Evolutionary conservation across 1,140 invertebrate species (phyloP).

Genomic region (Belonocnema kinseyi): DNA sequence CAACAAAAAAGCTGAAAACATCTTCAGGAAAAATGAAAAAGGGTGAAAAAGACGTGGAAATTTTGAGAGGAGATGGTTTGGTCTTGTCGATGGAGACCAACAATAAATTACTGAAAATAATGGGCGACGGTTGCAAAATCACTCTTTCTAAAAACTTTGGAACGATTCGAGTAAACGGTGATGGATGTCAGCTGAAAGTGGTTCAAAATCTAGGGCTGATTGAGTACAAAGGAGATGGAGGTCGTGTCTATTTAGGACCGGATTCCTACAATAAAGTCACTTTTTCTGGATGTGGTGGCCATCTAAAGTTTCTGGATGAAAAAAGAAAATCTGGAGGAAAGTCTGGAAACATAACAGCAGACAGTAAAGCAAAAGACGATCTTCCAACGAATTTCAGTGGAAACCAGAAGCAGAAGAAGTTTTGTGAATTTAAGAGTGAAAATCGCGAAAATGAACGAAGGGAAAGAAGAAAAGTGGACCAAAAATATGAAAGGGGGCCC

Average conservation of each 20-base stretch:
- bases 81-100: slow-evolving; percentile 53
- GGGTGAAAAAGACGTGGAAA: slow-evolving; percentile 37
- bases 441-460: slow-evolving; percentile 1
- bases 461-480: slow-evolving; percentile 1
- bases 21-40: slow-evolving; percentile 34
- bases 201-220: slow-evolving; percentile 59
- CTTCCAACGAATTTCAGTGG: too few relatives aligned
- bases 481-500: neutral
- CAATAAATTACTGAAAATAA: slow-evolving; percentile 49
- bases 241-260: slow-evolving; percentile 55
- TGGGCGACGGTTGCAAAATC: slow-evolving; percentile 63
- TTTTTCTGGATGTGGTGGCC: slow-evolving; percentile 61
- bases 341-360: neutral
- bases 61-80: slow-evolving; percentile 58
- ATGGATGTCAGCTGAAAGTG: slow-evolving; percentile 61
- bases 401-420: too few relatives aligned
- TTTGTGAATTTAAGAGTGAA: neutral
- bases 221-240: slow-evolving; percentile 65
- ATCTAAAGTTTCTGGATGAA: slow-evolving; percentile 37
- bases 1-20: neutral
- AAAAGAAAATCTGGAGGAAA: slow-evolving; percentile 7
- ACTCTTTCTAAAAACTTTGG: slow-evolving; percentile 57
- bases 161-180: slow-evolving; percentile 59
- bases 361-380: neutral
- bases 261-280: slow-evolving; percentile 51